Base-by-base conservation (phyloP, 1,140 invertebrate species). In the Diabrotica virgifera region DNA sequence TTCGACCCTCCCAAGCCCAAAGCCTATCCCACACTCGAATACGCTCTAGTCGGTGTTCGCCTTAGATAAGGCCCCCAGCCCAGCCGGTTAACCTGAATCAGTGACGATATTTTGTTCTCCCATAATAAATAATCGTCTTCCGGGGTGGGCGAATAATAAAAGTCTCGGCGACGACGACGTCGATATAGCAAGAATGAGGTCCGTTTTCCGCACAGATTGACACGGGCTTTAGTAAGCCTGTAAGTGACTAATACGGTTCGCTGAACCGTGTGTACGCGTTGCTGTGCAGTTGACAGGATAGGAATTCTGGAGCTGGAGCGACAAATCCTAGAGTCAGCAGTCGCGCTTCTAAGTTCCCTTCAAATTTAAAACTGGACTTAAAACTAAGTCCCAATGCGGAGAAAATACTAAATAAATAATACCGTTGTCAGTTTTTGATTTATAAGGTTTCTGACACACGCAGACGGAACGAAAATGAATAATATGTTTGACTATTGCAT, bases 31-130 rank as follows among this genome's bases (percentile, higher is more conserved):
- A 46, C 40, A 46, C 40, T 46, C 40, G 40, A 46, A 8, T 46
- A 10, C 8, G n/a, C n/a, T 46, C 40, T 46, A 46, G 8, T 46
- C 40, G 8, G 40, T 46, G 40, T 46, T 46, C 40, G 40, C 40
- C 40, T 46, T n/a, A 46, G 40, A 46, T 46, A 46, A 46, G 40
- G n/a, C 40, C 40, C n/a, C n/a, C n/a, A n/a, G n/a, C n/a, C n/a
- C 40, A n/a, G n/a, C 40, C 40, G n/a, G 40, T 46, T 46, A 46
- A 46, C 40, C 40, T 46, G 40, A 46, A 46, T 46, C n/a, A n/a
- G 40, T 46, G 40, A 5, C 40, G 40, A 46, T 46, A 46, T 46
- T 46, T 46, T 6, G 8, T 46, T 46, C 40, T n/a, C 40, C 11
- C 40, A 46, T 46, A 3, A 46, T 46, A 46, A 46, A 46, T 46